Percentiles rank a stretch among this genome's conserved stretches.
phyloP scores from a whole-genome alignment of 2,113 vertebrate species.

The Nicator chloris region DNA sequence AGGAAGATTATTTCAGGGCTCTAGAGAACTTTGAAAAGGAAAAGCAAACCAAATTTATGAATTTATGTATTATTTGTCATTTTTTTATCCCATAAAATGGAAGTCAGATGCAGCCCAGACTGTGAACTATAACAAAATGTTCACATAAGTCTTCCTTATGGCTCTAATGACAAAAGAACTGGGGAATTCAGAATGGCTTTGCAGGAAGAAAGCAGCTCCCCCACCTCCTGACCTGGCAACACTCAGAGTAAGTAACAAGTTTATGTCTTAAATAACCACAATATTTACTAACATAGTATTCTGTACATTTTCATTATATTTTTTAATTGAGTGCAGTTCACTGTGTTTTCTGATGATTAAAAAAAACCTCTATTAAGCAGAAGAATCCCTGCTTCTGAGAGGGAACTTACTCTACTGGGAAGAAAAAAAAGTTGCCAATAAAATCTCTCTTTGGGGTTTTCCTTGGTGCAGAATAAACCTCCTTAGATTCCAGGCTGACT shows the following conservation, averaged over 20 bases:
- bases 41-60: slow-evolving; percentile 11
- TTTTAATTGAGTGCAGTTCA: neutral
- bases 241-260: neutral
- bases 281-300: neutral
- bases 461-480: neutral
- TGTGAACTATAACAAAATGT: slow-evolving; percentile 21
- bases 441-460: neutral
- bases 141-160: neutral
- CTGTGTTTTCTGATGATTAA: neutral
- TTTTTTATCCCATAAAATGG: slow-evolving; percentile 33
- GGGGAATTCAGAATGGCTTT: neutral
- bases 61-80: slow-evolving; percentile 11
- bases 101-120: slow-evolving; percentile 31
- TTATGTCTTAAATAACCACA: neutral
- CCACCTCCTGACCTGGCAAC: neutral
- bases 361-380: neutral
- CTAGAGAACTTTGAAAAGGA: slow-evolving; percentile 29
- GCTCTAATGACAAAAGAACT: neutral
- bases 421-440: neutral
- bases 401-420: neutral
- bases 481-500: neutral
- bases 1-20: slow-evolving; percentile 29
- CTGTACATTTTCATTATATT: neutral
- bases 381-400: neutral
- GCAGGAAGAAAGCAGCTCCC: neutral